Conservation (phyloP, 2,888 invertebrate species). For the Stenurella melanura region DNA sequence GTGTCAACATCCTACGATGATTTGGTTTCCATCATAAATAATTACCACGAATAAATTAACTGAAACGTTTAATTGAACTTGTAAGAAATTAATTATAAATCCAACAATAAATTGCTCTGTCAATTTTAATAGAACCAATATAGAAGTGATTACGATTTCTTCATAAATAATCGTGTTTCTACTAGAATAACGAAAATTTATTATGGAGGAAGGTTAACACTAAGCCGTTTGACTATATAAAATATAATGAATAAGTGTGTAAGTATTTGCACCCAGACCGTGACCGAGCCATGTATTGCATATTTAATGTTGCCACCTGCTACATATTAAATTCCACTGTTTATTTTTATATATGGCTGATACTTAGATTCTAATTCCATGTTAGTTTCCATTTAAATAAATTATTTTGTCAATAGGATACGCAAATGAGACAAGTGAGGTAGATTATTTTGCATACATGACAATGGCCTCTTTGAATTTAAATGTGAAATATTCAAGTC, state of each 20-base stretch:
- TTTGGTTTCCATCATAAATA: background rate
- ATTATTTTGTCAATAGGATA: slow-evolving; percentile 35
- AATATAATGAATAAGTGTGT: slow-evolving; percentile 50
- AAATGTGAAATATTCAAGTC: background rate
- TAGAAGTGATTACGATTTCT: slow-evolving; percentile 30
- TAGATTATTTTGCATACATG: background rate
- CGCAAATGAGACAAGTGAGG: slow-evolving; percentile 22
- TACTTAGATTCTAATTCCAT: slow-evolving; percentile 38
- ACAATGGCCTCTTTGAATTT: slow-evolving; percentile 7
- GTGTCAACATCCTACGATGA: slow-evolving; percentile 1
- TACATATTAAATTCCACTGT: slow-evolving; percentile 61
- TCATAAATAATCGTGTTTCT: slow-evolving; percentile 26
- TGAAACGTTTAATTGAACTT: slow-evolving; percentile 22
- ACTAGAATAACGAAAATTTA: slow-evolving; percentile 44
- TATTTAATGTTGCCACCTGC: slow-evolving; percentile 66
- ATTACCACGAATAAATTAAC: slow-evolving; percentile 9
- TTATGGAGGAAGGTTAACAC: slow-evolving; percentile 46
- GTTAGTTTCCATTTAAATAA: slow-evolving; percentile 35
- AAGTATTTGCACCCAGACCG: slow-evolving; percentile 48
- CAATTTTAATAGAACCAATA: slow-evolving; percentile 46
- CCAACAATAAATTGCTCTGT: slow-evolving; percentile 41
- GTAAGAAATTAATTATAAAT: slow-evolving; percentile 41
- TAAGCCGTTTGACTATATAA: slow-evolving; percentile 43
- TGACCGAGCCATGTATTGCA: slow-evolving; percentile 63
- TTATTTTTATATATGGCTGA: slow-evolving; percentile 28